A percentile compares a stretch with the other conserved stretches of the same genome.
phyloP scores from a whole-genome alignment of 2,797 vertebrate genomes.

The Streptopelia turtur region DNA sequence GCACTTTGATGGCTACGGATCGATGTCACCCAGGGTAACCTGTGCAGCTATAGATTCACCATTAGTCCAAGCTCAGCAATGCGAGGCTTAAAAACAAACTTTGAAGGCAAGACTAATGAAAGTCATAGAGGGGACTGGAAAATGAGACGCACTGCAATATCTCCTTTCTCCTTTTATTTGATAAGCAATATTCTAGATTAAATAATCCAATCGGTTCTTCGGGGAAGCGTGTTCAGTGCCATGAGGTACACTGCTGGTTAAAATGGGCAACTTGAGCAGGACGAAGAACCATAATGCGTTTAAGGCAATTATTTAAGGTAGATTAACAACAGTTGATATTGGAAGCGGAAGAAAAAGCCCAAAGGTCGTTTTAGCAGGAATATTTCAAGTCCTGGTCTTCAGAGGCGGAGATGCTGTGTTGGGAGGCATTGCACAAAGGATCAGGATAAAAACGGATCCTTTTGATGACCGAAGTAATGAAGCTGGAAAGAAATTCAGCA shows the following conservation, averaged over 20 bases:
- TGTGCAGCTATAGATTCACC: not conserved
- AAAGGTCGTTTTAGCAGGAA: not conserved
- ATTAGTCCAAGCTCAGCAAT: not conserved
- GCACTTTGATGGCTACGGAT: not conserved
- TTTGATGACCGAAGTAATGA: slow-evolving; percentile 28
- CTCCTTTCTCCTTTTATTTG: slow-evolving; percentile 1
- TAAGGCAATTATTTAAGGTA: slow-evolving; percentile 2
- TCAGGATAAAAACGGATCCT: not conserved
- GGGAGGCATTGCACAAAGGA: not conserved
- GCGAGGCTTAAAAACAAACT: not conserved
- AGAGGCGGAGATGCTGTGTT: not conserved
- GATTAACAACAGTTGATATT: not conserved
- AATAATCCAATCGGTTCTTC: not conserved
- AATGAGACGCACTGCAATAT: not conserved
- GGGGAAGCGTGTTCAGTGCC: not conserved
- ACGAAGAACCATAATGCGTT: not conserved
- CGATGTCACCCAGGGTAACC: not conserved
- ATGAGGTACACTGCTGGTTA: not conserved
- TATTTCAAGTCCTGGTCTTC: not conserved
- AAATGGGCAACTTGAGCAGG: not conserved
- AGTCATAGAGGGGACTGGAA: not conserved
- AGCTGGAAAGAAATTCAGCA: slow-evolving; percentile 10
- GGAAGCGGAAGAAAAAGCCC: slow-evolving; percentile 15
- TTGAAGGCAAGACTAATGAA: slow-evolving; percentile 1
- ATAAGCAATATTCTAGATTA: not conserved